Percentiles rank a stretch among this genome's conserved stretches.
Conservation (phyloP, 1,140 invertebrate genomes). For the Stegodyphus dumicola region DNA sequence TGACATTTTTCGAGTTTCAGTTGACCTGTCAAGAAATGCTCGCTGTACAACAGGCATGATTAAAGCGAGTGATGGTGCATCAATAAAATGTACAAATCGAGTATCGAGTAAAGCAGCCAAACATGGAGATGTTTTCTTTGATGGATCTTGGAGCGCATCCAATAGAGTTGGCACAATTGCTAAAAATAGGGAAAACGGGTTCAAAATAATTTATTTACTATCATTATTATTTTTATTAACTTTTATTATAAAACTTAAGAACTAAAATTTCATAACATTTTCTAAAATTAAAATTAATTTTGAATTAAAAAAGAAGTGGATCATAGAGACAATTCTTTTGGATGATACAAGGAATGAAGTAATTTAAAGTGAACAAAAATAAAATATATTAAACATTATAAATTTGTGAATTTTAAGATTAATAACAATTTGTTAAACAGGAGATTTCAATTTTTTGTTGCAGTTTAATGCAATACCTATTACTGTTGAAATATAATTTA, state of each 20-base stretch:
- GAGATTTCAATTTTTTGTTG: no score
- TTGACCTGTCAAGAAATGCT: constrained; percentile 96
- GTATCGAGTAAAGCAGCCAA: constrained; percentile 94
- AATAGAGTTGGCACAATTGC: constrained; percentile 92
- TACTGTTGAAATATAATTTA: no score
- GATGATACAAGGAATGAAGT: no score
- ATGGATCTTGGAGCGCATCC: constrained; percentile 95
- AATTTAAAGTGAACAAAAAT: no score
- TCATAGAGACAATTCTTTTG: no score
- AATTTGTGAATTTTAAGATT: no score
- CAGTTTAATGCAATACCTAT: no score
- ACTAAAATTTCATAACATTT: neutral
- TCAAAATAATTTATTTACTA: no score
- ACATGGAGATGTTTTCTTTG: constrained; percentile 92
- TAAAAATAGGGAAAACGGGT: constrained; percentile 60
- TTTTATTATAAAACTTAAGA: no score
- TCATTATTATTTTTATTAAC: no score
- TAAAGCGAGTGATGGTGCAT: constrained; percentile 96
- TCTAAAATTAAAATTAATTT: neutral
- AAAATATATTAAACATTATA: no score
- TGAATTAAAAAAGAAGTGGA: neutral
- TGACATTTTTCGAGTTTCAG: constrained; percentile 98
- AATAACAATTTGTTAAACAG: no score
- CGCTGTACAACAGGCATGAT: constrained; percentile 99
- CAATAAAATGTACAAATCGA: constrained; percentile 99